Evolutionary conservation across 2,113 vertebrate species (phyloP).

Genomic region (Saccopteryx leptura): DNA sequence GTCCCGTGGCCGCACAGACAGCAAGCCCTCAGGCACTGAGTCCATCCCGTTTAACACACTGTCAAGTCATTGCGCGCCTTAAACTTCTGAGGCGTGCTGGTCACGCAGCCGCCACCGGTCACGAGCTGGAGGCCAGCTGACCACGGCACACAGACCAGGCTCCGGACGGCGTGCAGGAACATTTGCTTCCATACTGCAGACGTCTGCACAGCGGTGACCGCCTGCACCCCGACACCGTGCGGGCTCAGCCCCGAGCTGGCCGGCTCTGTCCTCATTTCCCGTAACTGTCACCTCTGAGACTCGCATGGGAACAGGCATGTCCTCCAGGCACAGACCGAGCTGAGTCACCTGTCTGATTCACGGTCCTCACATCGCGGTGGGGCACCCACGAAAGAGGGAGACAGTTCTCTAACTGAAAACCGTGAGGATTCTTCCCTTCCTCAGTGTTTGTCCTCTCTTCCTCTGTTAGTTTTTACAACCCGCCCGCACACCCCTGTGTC

Average conservation of each 20-base stretch:
- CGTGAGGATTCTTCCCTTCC: no score
- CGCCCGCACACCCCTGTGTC: not conserved
- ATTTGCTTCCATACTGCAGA: accelerated
- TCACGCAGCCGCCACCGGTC: not conserved
- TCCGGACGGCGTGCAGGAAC: accelerated
- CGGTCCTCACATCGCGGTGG: accelerated
- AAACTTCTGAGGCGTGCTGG: not conserved
- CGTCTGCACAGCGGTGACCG: accelerated
- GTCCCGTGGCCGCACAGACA: accelerated
- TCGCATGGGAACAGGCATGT: not conserved
- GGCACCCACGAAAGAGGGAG: not conserved
- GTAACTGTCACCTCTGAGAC: not conserved
- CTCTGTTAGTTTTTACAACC: not conserved
- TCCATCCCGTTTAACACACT: accelerated
- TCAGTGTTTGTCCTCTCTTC: not conserved
- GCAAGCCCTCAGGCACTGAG: not conserved
- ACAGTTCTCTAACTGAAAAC: not conserved
- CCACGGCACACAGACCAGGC: not conserved
- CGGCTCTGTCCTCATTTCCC: not conserved
- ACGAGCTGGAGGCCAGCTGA: accelerated
- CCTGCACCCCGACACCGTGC: accelerated
- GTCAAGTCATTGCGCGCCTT: not conserved
- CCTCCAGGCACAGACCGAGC: not conserved
- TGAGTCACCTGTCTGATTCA: no score
- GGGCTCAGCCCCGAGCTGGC: not conserved